Evolutionary conservation across 2,797 vertebrate species (phyloP).

Genomic region (Macrochelys suwanniensis): DNA sequence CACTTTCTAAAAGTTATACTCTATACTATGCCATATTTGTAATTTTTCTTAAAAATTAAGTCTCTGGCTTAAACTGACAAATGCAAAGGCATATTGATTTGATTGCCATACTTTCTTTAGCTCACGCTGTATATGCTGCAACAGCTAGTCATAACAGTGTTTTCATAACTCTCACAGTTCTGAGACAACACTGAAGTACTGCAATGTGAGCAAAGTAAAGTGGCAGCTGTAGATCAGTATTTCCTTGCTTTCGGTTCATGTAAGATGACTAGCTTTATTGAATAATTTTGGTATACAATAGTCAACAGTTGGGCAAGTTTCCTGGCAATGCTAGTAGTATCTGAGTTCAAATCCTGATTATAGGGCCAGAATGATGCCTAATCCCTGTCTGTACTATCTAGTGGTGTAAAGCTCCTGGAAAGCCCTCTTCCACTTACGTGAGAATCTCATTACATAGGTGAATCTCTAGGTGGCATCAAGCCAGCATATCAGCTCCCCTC

Average conservation of each 20-base stretch:
- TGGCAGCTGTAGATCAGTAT: background rate
- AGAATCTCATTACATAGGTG: background rate
- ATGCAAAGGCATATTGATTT: constrained; percentile 29
- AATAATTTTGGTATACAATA: background rate
- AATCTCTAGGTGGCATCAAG: background rate
- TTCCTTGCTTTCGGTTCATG: background rate
- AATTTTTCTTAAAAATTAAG: constrained; percentile 36
- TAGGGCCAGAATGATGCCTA: background rate
- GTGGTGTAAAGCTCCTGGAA: background rate
- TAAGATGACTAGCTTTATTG: background rate
- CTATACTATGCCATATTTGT: background rate
- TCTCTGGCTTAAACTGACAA: background rate
- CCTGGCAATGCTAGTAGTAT: background rate
- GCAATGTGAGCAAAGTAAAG: background rate
- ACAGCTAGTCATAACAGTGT: background rate
- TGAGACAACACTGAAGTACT: background rate
- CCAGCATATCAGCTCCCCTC: background rate
- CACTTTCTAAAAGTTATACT: background rate
- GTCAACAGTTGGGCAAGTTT: background rate
- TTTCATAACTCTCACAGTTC: background rate
- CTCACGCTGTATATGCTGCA: background rate
- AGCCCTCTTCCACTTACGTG: background rate
- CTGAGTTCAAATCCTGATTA: background rate
- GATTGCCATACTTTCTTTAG: background rate
- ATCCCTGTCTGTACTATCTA: background rate